phyloP scores from a whole-genome alignment of 1,140 invertebrate species.

The Hycleus cichorii region DNA sequence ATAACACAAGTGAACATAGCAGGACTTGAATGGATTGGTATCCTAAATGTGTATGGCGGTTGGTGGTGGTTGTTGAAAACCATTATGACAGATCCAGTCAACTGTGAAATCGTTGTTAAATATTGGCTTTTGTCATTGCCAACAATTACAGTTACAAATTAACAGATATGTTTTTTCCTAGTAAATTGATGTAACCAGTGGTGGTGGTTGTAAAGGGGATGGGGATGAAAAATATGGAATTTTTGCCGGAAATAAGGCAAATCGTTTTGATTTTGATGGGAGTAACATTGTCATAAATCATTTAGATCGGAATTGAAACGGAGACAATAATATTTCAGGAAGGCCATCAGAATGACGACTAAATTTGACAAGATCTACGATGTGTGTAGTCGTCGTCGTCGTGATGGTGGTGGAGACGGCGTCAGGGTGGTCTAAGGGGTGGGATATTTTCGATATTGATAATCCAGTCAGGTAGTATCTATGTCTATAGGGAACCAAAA shows the following conservation, averaged over 20 bases:
- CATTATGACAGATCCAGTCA: slow-evolving; percentile 26
- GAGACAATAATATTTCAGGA: slow-evolving; percentile 31
- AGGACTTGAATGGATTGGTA: neutral
- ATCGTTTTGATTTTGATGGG: neutral
- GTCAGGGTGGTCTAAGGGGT: no score
- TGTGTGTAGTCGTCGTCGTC: slow-evolving; percentile 8
- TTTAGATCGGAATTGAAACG: slow-evolving; percentile 18
- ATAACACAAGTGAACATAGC: slow-evolving; percentile 21
- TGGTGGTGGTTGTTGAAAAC: slow-evolving; percentile 2
- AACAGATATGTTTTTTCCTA: neutral
- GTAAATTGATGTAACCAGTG: no score
- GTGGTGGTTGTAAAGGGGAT: no score
- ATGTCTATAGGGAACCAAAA: slow-evolving; percentile 22
- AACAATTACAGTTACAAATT: slow-evolving; percentile 26
- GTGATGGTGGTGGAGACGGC: no score
- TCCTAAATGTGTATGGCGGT: no score
- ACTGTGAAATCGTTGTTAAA: slow-evolving; percentile 25
- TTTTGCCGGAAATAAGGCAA: no score
- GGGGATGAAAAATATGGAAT: no score
- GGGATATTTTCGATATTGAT: slow-evolving; percentile 21
- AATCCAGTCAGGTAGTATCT: slow-evolving; percentile 25
- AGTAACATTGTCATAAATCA: slow-evolving; percentile 4
- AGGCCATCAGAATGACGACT: slow-evolving; percentile 26
- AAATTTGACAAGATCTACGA: slow-evolving; percentile 31
- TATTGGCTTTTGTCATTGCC: slow-evolving; percentile 18